Base-by-base conservation (phyloP, 2,113 vertebrate genomes). In the Phylloscopus trochilus region DNA sequence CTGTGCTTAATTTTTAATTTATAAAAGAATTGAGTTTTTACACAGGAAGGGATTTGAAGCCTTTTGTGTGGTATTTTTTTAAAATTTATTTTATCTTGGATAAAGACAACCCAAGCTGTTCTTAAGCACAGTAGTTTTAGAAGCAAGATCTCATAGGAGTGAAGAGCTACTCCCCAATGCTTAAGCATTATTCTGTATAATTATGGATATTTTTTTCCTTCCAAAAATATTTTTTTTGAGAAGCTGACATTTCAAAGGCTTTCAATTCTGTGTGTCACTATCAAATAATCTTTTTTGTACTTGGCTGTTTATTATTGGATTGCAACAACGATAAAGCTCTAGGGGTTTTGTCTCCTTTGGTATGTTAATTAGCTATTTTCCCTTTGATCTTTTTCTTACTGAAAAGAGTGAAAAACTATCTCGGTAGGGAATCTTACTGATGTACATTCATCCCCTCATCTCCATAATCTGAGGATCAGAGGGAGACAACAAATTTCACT, bases 231-330 rank as follows among this genome's bases (percentile, higher is more conserved):
- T 97, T 97, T 97, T 92, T 97, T 97, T 96, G 94, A 96, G 97
- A 97, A 97, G 97, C 97, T 97, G 98, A 97, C 97, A 94, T 98
- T 98, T 98, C 98, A 98, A 98, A 98, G 98, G 94, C 98, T 98
- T 98, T 98, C 97, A 97, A 96, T 98, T 98, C 97, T 97, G 88
- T 97, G 92, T 98, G 98, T 98, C 97, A 97, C 98, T 98, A 98
- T 98, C 98, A 98, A 98, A 98, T 98, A 98, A 98, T 98, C 98
- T 98, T 98, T 98, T 98, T 97, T 98, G 98, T 98, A 98, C 96
- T 98, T 83, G 97, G 97, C 97, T 98, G 98, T 98, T 98, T 98
- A 98, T 98, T 98, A 98, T 98, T 98, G 98, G 98, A 98, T 98
- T 97, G 97, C 96, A 98, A 98, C 98, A 98, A 98, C 91, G 97